Base-by-base conservation (phyloP, 2,113 vertebrate species). In the Alectura lathami region DNA sequence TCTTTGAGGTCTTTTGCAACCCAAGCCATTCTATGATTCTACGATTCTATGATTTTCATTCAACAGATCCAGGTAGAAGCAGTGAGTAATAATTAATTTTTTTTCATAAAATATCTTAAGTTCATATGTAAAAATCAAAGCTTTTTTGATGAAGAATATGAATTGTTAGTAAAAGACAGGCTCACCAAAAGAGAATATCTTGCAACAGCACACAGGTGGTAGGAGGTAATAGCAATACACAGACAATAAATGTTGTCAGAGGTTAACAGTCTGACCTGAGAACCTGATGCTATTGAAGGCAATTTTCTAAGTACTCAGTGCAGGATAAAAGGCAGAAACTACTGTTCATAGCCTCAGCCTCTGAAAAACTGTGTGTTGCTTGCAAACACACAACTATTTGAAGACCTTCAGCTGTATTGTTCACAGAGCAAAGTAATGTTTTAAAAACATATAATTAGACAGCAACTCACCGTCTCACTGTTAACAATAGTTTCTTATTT, bases 51-150 rank as follows among this genome's bases (percentile, higher is more conserved):
- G n/a, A n/a, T 72, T 97, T 95, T 93, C 30, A 93, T 95, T 96
- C 72, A 89, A 87, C 26, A 59, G 69, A 79, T 36, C 47, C 59
- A 67, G 68, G 77, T 95, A 79, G 74, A 74, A 85, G 82, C 79
- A 73, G 20, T 48, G 8, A 89, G 43, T 89, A 91, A 97, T 96
- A 96, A 75, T 80, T 80, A 80, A 74, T 95, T 77, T 94, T 96
- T 96, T 97, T 94, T 48, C 36, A 74, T 64, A 79, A 76, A 86
- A 75, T 42, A 27, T 56, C 81, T 86, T 84, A 6, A 62, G 48
- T 79, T 84, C 40, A 76, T 93, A 95, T 83, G 56, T 84, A 38
- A 94, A 77, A 91, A 85, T 0, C 3, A 59, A 4, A 57, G 2
- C 8, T n/a, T n/a, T 82, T 67, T 47, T 83, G 0, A 34, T 48